Evolutionary conservation across 2,888 invertebrate species (phyloP), one percentile per base, ranked within the genome.

Genomic region (Heliconius cydno): DNA sequence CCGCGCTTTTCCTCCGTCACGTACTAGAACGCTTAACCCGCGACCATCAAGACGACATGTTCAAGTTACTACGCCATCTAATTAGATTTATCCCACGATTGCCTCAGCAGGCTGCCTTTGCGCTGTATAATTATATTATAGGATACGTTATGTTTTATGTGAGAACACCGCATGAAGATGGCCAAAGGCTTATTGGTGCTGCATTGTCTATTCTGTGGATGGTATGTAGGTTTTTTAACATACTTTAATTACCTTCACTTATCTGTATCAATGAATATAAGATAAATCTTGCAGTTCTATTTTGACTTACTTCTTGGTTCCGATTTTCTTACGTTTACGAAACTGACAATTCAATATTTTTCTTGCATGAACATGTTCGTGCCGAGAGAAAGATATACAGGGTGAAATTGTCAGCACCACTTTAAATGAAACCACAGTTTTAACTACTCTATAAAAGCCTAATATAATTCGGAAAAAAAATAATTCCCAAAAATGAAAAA

Each of bases 141-240:
- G 99, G 99, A 2, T 99, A 99, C 88, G 98, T 99, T 5, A 99
- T 99, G 99, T 99, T 99, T 94, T 99, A 99, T 88, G 99, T 99
- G 3, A 96, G 99, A 78, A 98, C 98, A 19, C 99, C 99, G 0
- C 98, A 99, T 87, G 99, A 99, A 88, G 98, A 98, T 72, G 98
- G 99, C 0, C 99, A 99, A 87, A 97, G 98, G 89, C 96, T 99
- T 71, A 98, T 99, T 82, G 98, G 99, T 12, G 98, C 98, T 28
- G 99, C 99, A 0, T 95, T 99, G 3, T 98, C 99, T 0, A 97
- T 99, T 78, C 94, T 99, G 2, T 99, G 99, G 99, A 98, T 99
- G 98, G 99, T 98, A 90, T 91, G 92, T 88, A 52, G 68, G 66
- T 71, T 74, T 72, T 63, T 15, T 72, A 52, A 22, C 22, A 52